Conservation (phyloP, 2,797 vertebrate genomes). For the Denticeps clupeoides region DNA sequence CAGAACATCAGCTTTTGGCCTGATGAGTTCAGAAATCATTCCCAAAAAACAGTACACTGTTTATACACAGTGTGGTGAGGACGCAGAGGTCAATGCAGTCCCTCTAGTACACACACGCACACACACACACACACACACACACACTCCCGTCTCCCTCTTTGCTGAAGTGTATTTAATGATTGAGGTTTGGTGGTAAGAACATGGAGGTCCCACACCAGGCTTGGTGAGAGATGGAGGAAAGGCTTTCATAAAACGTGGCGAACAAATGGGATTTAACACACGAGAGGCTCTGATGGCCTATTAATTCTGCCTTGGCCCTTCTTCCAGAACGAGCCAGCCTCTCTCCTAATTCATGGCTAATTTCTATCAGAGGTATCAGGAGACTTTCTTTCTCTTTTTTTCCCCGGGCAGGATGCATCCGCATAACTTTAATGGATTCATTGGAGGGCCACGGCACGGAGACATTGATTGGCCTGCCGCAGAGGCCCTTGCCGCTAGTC, state of each 20-base stretch:
- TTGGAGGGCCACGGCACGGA: constrained; percentile 67
- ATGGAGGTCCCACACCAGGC: constrained; percentile 55
- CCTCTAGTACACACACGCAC: no score
- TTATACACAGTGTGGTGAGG: no score
- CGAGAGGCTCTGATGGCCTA: constrained; percentile 86
- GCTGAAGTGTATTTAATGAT: constrained; percentile 62
- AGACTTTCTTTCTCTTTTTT: constrained; percentile 68
- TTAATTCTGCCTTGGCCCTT: constrained; percentile 84
- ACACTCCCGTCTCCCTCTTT: constrained; percentile 36
- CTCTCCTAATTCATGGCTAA: constrained; percentile 89
- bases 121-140: no score
- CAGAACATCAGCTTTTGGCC: constrained; percentile 34
- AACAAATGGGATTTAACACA: constrained; percentile 92
- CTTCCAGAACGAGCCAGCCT: constrained; percentile 78
- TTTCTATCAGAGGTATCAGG: constrained; percentile 88
- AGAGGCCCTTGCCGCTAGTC: constrained; percentile 60
- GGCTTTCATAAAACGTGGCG: constrained; percentile 71
- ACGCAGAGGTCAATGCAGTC: no score
- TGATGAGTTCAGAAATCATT: constrained; percentile 47
- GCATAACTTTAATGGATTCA: constrained; percentile 85
- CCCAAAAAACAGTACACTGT: no score
- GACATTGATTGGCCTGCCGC: constrained; percentile 87
- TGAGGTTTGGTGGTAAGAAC: constrained; percentile 56
- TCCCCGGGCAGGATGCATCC: constrained; percentile 76
- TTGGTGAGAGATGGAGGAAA: constrained; percentile 30